Evolutionary conservation across 2,797 vertebrate genomes (phyloP).

Genomic region (Halcyon smyrnensis): DNA sequence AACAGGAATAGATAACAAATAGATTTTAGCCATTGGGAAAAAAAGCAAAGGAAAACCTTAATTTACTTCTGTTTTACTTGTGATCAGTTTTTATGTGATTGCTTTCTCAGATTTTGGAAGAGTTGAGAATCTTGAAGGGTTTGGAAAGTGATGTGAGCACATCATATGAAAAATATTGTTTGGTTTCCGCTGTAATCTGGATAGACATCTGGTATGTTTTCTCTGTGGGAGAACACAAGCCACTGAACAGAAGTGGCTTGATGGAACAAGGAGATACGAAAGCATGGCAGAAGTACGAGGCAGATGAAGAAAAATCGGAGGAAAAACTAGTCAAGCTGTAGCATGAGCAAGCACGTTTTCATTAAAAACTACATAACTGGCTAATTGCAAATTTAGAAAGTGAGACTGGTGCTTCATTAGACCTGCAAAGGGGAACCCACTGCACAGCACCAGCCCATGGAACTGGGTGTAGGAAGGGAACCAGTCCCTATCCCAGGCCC

Average conservation of each 20-base stretch:
- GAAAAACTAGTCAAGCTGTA: not conserved
- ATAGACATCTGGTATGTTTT: not conserved
- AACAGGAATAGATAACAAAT: not conserved
- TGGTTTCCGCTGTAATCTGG: not conserved
- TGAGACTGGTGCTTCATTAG: not conserved
- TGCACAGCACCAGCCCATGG: not conserved
- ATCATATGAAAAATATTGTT: not conserved
- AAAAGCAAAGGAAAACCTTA: accelerated
- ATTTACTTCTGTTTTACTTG: not conserved
- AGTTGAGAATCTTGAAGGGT: not conserved
- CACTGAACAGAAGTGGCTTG: not conserved
- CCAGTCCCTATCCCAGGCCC: not conserved
- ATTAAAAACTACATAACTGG: not conserved
- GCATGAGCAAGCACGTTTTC: not conserved
- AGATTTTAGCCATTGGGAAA: not conserved
- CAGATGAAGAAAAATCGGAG: not conserved
- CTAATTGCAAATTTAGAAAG: not conserved
- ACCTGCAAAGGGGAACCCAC: not conserved
- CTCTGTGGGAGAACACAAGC: not conserved
- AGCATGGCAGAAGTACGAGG: not conserved
- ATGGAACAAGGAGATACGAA: not conserved
- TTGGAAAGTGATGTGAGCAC: not conserved
- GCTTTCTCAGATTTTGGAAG: not conserved
- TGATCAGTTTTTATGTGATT: not conserved
- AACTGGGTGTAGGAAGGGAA: not conserved